Evolutionary conservation across 2,113 vertebrate genomes (phyloP), one percentile per base, ranked within the genome.

Genomic region (Talpa occidentalis): DNA sequence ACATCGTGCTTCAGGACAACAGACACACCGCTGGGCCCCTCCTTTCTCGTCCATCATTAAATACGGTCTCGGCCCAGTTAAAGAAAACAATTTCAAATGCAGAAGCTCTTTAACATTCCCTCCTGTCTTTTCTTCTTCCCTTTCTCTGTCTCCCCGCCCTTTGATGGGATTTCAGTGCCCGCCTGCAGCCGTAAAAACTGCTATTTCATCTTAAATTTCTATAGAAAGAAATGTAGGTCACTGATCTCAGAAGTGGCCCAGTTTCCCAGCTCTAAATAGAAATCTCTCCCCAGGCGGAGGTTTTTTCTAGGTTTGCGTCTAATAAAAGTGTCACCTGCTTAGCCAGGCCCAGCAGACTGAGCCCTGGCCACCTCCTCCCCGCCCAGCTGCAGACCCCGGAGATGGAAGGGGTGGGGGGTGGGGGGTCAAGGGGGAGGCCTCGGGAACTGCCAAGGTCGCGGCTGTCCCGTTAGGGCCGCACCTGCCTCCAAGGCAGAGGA

Each of bases 241-340:
- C 95, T 42, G 64, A 47, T 96, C 93, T 97, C 88, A 90, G 70
- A 86, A 52, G 9, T 67, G 96, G 93, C 97, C 97, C 94, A 94
- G 83, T 97, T 98, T 97, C 95, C 82, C 47, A 59, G 96, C 90
- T 97, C 82, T 86, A 97, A 94, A 98, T 49, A 94, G 97, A 94
- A 91, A 78, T 89, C 42, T 93, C 96, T 96, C 94, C 93, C 90
- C 64, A 4, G 1, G 70, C 28, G 42, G 88, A 69, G 56, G 66
- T 9, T 3, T 56, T 35, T 15, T 62, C 77, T 70, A 54, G 89
- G 92, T 92, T 91, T 87, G 64, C 91, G 73, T 93, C 73, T 97
- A 95, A 93, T 94, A 90, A 94, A 73, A 1, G 85, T 12, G 52
- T 37, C n/a, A 35, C 72, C 91, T 81, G 82, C 74, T 78, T 35